Evolutionary conservation across 2,113 vertebrate genomes (phyloP).

Genomic region (Heptranchias perlo): DNA sequence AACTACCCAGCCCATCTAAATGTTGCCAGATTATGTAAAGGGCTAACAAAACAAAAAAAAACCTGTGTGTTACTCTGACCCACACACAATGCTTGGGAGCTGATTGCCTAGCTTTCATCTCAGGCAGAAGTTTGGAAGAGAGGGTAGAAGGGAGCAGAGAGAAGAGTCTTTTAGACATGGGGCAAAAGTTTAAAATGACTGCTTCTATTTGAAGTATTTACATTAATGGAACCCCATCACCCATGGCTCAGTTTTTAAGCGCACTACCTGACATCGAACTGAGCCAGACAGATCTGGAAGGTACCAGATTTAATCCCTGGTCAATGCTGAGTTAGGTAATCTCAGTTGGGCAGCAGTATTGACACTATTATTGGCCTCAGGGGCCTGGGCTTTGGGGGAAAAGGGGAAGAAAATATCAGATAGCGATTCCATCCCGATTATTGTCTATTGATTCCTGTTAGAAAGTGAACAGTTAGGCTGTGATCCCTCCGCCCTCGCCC

Average conservation of each 20-base stretch:
- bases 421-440: background rate
- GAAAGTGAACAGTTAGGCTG: background rate
- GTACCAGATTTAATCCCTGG: background rate
- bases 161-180: background rate
- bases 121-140: background rate
- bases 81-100: background rate
- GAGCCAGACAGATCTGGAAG: background rate
- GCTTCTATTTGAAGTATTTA: slow-evolving; percentile 17
- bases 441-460: background rate
- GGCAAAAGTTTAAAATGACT: background rate
- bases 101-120: background rate
- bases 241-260: background rate
- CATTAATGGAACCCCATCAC: background rate
- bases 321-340: background rate
- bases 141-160: background rate
- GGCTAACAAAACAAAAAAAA: background rate
- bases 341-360: background rate
- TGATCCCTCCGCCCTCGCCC: background rate
- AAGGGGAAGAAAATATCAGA: background rate
- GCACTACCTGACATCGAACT: background rate
- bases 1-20: background rate
- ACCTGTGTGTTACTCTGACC: background rate
- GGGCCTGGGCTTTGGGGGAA: background rate
- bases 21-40: background rate
- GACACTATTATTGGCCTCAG: background rate